Evolutionary conservation across 2,113 vertebrate species (phyloP).

Genomic region (Gallinago undulata): DNA sequence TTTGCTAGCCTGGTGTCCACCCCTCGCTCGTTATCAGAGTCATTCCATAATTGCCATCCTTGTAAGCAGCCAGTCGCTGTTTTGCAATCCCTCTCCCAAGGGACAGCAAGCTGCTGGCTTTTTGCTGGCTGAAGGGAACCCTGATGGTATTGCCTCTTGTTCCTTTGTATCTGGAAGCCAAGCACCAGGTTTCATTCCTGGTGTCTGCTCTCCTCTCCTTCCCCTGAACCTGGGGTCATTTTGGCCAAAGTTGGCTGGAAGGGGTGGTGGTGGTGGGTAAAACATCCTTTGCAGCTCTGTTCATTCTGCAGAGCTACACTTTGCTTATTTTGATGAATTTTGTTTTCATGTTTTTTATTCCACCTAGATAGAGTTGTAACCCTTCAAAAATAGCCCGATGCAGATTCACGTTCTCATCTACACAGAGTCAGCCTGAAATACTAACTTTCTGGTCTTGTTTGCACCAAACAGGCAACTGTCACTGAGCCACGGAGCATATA

Average conservation of each 20-base stretch:
- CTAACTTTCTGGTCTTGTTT: background rate
- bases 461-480: background rate
- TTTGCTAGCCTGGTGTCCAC: background rate
- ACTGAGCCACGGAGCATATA: background rate
- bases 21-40: background rate
- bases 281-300: background rate
- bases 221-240: background rate
- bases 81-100: background rate
- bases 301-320: background rate
- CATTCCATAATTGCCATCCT: background rate
- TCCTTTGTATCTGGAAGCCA: background rate
- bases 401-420: background rate
- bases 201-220: background rate
- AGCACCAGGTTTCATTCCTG: background rate
- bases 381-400: background rate
- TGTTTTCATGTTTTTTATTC: background rate
- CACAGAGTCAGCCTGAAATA: background rate
- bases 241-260: background rate
- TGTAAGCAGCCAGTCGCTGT: rapidly evolving
- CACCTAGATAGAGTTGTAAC: background rate
- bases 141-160: background rate
- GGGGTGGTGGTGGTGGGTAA: rapidly evolving
- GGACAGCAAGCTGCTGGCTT: background rate
- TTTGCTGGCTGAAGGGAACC: background rate
- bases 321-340: background rate